phyloP scores from a whole-genome alignment of 2,797 vertebrate species.

The Darevskia mixta region DNA sequence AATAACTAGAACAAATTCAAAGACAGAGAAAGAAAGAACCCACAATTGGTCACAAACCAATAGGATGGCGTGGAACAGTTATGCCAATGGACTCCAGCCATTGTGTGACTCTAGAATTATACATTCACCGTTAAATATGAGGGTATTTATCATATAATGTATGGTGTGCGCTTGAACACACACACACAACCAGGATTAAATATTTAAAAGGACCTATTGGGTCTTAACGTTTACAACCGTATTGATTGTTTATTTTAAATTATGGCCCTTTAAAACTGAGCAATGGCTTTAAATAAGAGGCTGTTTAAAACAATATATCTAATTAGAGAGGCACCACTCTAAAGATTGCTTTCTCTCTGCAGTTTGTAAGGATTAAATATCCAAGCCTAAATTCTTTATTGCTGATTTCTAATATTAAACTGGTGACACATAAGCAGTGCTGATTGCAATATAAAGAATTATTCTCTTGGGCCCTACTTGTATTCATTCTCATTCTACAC shows the following conservation, averaged over 20 bases:
- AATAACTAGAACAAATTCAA: constrained; percentile 17
- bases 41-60: background rate
- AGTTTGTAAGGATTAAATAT: constrained; percentile 78
- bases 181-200: constrained; percentile 44
- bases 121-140: constrained; percentile 10
- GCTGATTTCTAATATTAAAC: constrained; percentile 81
- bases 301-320: constrained; percentile 57
- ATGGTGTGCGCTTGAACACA: background rate
- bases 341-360: constrained; percentile 58
- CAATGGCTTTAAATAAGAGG: constrained; percentile 47
- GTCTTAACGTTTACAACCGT: constrained; percentile 16
- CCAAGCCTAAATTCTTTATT: constrained; percentile 75
- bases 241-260: constrained; percentile 45
- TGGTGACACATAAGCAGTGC: constrained; percentile 78
- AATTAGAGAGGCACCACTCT: constrained; percentile 12
- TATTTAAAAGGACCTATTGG: constrained; percentile 48
- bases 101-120: background rate
- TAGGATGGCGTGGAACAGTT: background rate
- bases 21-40: background rate
- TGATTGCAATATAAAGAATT: constrained; percentile 84
- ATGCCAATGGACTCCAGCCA: background rate
- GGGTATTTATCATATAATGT: constrained; percentile 9
- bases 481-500: constrained; percentile 83
- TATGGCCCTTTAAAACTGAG: constrained; percentile 45
- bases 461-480: constrained; percentile 79